These are phyloP conservation scores for Halcyon chelicuti DNA, from an alignment of 2,797 vertebrate species.

Conservation along the genomic window DNA sequence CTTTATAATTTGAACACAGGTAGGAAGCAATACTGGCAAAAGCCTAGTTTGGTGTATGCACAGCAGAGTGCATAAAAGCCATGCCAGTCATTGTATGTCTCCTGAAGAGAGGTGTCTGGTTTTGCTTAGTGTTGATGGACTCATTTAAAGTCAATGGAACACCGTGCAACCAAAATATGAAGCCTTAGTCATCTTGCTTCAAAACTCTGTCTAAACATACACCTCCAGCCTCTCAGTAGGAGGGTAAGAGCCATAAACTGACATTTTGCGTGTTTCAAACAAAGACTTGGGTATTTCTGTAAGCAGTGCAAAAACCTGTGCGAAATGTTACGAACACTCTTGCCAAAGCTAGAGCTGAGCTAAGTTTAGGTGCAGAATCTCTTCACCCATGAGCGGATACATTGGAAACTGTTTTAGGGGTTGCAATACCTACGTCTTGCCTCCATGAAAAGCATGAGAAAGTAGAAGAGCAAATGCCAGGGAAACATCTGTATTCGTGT, in stretches of 20 bases:
- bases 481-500: background rate
- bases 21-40: background rate
- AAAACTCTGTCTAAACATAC: slow-evolving; percentile 31
- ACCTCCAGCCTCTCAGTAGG: background rate
- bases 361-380: background rate
- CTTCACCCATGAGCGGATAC: background rate
- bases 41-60: background rate
- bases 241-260: background rate
- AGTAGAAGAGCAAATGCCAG: background rate
- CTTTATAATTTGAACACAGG: background rate
- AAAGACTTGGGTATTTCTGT: background rate
- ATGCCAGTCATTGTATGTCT: background rate
- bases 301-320: background rate
- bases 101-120: background rate
- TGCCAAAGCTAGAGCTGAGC: background rate
- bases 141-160: background rate
- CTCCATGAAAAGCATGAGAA: background rate
- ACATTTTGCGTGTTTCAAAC: background rate
- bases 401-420: background rate
- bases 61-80: background rate
- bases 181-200: slow-evolving; percentile 23
- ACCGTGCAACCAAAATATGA: background rate
- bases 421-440: background rate
- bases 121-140: background rate
- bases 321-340: background rate